A percentile compares a stretch with the other conserved stretches of the same genome.
Conservation (phyloP, 2,797 vertebrate species). For the Spinibarbus caldwelli region DNA sequence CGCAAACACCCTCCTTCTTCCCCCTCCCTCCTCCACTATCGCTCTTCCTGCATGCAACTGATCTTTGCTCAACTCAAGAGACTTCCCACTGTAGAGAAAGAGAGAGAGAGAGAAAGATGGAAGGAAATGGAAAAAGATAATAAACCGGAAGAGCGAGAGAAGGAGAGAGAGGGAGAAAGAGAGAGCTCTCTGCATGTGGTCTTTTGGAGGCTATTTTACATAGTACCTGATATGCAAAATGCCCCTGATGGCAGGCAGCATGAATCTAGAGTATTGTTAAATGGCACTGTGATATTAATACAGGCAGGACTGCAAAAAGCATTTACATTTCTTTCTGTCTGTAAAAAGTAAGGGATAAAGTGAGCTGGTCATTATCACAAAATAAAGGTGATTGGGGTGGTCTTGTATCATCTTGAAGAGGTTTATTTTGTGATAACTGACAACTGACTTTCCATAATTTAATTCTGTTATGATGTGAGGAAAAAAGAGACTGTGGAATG, state of each 20-base stretch:
- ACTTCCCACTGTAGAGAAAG: slow-evolving; percentile 80
- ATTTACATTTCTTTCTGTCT: not conserved
- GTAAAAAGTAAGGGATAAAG: not conserved
- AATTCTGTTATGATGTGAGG: not conserved
- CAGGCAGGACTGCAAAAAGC: not conserved
- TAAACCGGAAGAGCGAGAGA: not conserved
- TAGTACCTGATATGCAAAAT: slow-evolving; percentile 55
- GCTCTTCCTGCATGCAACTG: slow-evolving; percentile 78
- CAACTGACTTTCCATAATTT: not conserved
- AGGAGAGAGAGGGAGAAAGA: slow-evolving; percentile 24
- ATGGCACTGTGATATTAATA: slow-evolving; percentile 19
- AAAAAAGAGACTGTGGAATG: not conserved
- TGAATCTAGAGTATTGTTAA: slow-evolving; percentile 13
- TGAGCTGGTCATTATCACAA: not conserved
- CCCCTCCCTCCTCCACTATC: slow-evolving; percentile 71
- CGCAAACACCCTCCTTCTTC: slow-evolving; percentile 71
- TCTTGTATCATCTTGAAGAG: not conserved
- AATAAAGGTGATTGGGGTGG: not conserved
- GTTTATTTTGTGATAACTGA: not conserved
- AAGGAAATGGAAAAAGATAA: slow-evolving; percentile 1
- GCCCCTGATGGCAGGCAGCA: not conserved
- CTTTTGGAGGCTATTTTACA: slow-evolving; percentile 63
- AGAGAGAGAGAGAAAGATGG: slow-evolving; percentile 11
- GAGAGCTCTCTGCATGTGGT: slow-evolving; percentile 59
- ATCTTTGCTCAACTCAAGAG: slow-evolving; percentile 71